phyloP scores from a whole-genome alignment of 2,888 invertebrate species.

The Imbricaverruca yamaguchii region DNA sequence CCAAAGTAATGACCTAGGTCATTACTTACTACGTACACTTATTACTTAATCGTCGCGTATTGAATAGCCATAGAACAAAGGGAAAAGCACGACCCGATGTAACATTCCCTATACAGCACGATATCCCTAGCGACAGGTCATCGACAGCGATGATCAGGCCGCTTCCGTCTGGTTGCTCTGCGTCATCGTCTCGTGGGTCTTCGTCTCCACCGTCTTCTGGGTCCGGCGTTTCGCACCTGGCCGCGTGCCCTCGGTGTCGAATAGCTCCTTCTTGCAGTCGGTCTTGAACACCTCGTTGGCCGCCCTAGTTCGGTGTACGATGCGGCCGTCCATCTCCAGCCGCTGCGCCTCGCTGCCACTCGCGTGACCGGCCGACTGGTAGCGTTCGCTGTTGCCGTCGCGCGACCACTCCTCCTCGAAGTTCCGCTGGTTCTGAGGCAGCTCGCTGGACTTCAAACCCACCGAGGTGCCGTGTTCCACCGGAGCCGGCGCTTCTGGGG shows the following conservation, averaged over 20 bases:
- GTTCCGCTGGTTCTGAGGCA: not conserved
- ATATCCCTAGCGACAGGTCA: too few species aligned
- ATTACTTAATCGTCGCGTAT: too few species aligned
- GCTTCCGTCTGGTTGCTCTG: not conserved
- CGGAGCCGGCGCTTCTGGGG: too few species aligned
- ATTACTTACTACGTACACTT: too few species aligned
- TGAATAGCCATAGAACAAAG: too few species aligned
- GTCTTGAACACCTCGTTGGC: not conserved
- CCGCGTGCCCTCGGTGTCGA: not conserved
- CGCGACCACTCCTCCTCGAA: not conserved
- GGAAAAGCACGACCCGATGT: too few species aligned
- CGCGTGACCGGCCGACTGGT: not conserved
- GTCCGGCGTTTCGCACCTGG: not conserved
- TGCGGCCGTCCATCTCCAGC: not conserved
- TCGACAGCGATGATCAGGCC: not conserved
- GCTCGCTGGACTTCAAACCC: too few species aligned
- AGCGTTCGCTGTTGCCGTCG: not conserved
- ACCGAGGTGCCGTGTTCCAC: too few species aligned
- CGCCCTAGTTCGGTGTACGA: not conserved
- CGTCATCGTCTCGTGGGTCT: not conserved
- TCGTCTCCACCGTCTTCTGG: not conserved
- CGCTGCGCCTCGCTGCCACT: not conserved
- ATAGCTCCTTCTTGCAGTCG: not conserved
- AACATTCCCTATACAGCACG: too few species aligned
- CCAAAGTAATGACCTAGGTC: too few species aligned